Percentiles rank a stretch among this genome's conserved stretches.
Conservation (phyloP, 2,888 invertebrate genomes). For the Euspilapteryx auroguttella region DNA sequence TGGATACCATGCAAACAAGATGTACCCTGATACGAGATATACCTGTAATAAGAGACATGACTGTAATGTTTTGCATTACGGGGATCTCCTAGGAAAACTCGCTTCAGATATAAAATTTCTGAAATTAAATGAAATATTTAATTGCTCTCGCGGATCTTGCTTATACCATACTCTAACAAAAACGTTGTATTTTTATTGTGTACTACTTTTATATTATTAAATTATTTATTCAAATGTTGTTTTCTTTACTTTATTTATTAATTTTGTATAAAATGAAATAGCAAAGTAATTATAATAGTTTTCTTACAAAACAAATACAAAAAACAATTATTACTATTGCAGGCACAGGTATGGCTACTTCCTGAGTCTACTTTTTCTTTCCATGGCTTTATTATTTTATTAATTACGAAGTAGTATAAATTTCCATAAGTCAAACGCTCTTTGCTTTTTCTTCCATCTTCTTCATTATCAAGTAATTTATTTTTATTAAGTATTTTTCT, state of each 20-base stretch:
- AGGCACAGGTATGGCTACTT: background rate
- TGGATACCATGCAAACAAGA: too few species aligned
- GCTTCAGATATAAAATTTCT: slow-evolving; percentile 15
- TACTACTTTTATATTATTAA: too few species aligned
- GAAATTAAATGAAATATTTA: slow-evolving; percentile 16
- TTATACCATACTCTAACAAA: too few species aligned
- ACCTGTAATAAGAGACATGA: too few species aligned
- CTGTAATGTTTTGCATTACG: slow-evolving; percentile 11
- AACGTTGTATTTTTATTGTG: too few species aligned
- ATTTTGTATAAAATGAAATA: background rate
- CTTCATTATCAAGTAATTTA: too few species aligned
- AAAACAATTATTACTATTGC: background rate
- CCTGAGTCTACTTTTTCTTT: slow-evolving; percentile 9
- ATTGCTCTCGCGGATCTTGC: slow-evolving; percentile 11
- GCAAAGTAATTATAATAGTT: too few species aligned
- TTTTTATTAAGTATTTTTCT: too few species aligned
- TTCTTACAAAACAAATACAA: too few species aligned
- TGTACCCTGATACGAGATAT: too few species aligned
- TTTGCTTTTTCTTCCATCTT: slow-evolving; percentile 4
- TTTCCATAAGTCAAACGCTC: slow-evolving; percentile 16
- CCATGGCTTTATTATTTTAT: slow-evolving; percentile 14
- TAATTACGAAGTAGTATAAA: slow-evolving; percentile 16
- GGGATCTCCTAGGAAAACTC: slow-evolving; percentile 14
- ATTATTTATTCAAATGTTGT: too few species aligned
- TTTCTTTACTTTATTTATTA: too few species aligned